Base-by-base conservation (phyloP, 2,113 vertebrate genomes). In the Pelodiscus sinensis region DNA sequence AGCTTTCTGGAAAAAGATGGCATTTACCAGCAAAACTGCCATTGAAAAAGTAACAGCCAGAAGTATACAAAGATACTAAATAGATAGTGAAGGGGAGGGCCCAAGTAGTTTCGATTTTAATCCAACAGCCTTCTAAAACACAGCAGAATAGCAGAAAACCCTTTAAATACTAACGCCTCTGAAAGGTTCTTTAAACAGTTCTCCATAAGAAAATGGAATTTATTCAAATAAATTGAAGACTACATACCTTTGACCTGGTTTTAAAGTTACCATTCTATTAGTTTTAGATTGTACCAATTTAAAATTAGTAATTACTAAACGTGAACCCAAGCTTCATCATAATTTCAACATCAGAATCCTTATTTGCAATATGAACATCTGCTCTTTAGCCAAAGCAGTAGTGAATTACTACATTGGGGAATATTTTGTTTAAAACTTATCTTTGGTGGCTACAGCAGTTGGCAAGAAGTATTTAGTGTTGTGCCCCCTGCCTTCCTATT, bases 291-390 rank as follows among this genome's bases (percentile, higher is more conserved):
- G 52, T 54, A 54, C 14, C 52, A 54, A 54, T 14, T 54, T 14
- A 54, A 54, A 54, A 54, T 54, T 15, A 50, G 38, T 44, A 50
- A 52, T 24, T 44, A 75, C 10, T 75, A 25, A 0, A 11, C 1
- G 16, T 18, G 6, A 16, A 50, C 0, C 6, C 29, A 2, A 7
- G 5, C 1, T 1, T 3, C 29, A 27, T 4, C 56, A 27, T 68
- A 5, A 52, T 68, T 54, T 19, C 1, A n/a, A 38, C 44, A 14
- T 79, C 88, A 82, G 62, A 71, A 87, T 78, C 77, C 8, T 68
- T 0, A 68, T 9, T 82, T 88, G 29, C 82, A 2, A 22, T 3
- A 3, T 3, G 2, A 60, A 56, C 2, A 12, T 16, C n/a, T 54
- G 38, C 75, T 5, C 68, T 79, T 81, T 1, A 52, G 12, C 6